Percentiles rank a stretch among this genome's conserved stretches.
Conservation (phyloP, 2,888 invertebrate genomes). For the Tipula unca region DNA sequence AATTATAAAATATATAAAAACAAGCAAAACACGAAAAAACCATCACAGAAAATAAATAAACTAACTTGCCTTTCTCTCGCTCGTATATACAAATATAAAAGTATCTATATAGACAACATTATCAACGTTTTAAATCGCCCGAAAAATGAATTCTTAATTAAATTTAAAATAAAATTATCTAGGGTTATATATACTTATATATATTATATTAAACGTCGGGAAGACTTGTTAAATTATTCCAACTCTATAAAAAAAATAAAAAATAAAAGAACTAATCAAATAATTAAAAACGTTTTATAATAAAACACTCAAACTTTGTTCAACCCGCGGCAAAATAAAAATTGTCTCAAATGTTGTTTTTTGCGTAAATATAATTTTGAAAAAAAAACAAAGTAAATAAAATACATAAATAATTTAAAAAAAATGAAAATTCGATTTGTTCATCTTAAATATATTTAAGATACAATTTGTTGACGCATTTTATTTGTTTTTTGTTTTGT, state of each 20-base stretch:
- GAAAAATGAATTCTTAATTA: background rate
- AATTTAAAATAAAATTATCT: background rate
- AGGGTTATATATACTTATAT: background rate
- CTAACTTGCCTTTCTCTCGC: background rate
- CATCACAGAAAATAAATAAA: background rate
- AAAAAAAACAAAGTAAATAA: background rate
- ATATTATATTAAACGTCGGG: background rate
- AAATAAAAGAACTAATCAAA: background rate
- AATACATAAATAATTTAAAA: background rate
- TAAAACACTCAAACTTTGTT: background rate
- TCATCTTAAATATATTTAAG: background rate
- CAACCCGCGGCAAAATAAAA: background rate
- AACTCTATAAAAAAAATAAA: background rate
- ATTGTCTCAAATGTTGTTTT: background rate
- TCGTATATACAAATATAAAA: background rate
- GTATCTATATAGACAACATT: background rate
- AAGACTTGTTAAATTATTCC: background rate
- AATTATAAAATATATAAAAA: background rate
- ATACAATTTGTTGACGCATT: background rate
- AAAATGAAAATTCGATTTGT: background rate
- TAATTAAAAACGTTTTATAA: background rate
- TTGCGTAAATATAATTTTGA: background rate
- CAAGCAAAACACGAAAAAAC: conserved; percentile 22
- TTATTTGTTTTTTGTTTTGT: background rate
- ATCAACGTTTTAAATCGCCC: background rate